Base-by-base conservation (phyloP, 2,113 vertebrate species). In the Dendropsophus ebraccatus region DNA sequence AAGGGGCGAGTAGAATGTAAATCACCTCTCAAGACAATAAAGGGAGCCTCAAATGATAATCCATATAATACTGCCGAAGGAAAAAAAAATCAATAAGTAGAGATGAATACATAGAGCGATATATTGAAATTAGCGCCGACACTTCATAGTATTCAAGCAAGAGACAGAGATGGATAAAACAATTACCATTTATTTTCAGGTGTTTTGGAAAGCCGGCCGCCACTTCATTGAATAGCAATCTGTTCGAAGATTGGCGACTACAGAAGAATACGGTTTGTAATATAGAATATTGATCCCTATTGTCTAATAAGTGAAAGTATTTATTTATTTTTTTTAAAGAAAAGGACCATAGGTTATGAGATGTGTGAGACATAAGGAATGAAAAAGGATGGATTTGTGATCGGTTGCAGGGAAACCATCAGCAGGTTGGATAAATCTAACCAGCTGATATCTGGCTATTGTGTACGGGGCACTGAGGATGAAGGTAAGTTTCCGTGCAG, bases 141-240 rank as follows among this genome's bases (percentile, higher is more conserved):
- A 77, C 30, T 54, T 54, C 30, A 21, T 35, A 32, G 25, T 54
- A 35, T 35, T 54, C 28, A 50, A 12, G 16, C 9, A 50, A 77
- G 37, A 77, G 50, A 77, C 14, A 54, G 50, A 77, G 74, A 77
- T 77, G 75, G 75, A 21, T 32, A 77, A 49, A 77, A 77, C 75
- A 32, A 77, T 77, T 21, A 54, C 28, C 8, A 56, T 32, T 30
- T 77, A 30, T 49, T 77, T 77, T 77, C 28, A 52, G 49, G 32
- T 69, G 32, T 69, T 37, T n/a, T 69, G 37, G 30, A 37, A 69
- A 69, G 65, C 17, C 16, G 14, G 37, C 32, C 16, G 21, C 17
- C 41, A 30, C 13, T 16, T 41, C 19, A 70, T 23, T 23, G 32
- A 41, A 70, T 23, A 70, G 35, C 10, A 9, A 70, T 70, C 41